A percentile compares a stretch with the other conserved stretches of the same genome.
Conservation (phyloP, 2,797 vertebrate species). For the Merluccius polli region DNA sequence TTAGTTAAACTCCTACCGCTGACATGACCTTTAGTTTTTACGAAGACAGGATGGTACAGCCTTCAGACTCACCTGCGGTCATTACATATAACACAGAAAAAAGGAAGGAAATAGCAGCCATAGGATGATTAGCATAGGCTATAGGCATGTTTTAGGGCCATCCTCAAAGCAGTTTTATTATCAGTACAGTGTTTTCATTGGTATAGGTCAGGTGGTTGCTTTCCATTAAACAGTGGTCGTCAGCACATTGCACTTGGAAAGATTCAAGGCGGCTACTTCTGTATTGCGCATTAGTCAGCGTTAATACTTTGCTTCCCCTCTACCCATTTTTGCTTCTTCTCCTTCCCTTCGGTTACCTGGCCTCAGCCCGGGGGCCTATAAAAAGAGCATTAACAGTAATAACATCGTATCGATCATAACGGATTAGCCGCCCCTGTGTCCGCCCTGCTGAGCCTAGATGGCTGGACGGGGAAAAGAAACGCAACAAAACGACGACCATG, state of each 20-base stretch:
- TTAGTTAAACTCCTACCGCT: not conserved
- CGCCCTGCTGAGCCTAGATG: constrained; percentile 44
- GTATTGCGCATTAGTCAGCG: constrained; percentile 25
- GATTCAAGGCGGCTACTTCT: not conserved
- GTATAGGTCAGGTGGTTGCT: not conserved
- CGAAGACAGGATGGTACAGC: not conserved
- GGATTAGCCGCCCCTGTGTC: constrained; percentile 41
- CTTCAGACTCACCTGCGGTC: not conserved
- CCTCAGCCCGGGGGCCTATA: constrained; percentile 26
- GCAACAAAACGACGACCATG: not conserved
- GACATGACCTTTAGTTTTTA: not conserved
- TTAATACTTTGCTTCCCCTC: constrained; percentile 9
- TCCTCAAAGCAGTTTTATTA: not conserved
- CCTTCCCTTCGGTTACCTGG: constrained; percentile 14
- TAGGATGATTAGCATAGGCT: not conserved
- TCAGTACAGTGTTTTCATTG: not conserved
- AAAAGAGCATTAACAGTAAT: constrained; percentile 50
- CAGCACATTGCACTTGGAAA: constrained; percentile 12
- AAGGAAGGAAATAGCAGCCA: not conserved
- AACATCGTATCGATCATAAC: constrained; percentile 60
- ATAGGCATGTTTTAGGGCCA: not conserved
- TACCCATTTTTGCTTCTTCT: constrained; percentile 13
- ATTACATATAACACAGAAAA: not conserved
- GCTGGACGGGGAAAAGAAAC: constrained; percentile 5
- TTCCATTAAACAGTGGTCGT: constrained; percentile 17